phyloP scores from a whole-genome alignment of 2,797 vertebrate species.

The Chelon labrosus region DNA sequence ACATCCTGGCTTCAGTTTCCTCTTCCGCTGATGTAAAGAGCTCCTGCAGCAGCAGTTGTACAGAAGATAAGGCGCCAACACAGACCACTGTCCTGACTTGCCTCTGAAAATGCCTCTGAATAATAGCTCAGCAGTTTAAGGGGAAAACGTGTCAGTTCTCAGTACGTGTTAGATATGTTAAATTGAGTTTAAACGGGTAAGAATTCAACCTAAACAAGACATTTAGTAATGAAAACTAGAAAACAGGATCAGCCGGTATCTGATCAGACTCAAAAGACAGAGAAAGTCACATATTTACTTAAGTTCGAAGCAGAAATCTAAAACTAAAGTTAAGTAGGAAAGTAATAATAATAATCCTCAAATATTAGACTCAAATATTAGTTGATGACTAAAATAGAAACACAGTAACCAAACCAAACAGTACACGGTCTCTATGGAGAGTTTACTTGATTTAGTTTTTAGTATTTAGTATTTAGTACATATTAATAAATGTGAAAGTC shows the following conservation, averaged over 20 bases:
- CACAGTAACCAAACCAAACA: not conserved
- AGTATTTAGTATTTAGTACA: too few species aligned
- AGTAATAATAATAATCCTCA: not conserved
- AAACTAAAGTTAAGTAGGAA: too few species aligned
- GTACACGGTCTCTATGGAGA: too few species aligned
- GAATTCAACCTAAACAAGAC: too few species aligned
- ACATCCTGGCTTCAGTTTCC: constrained; percentile 85
- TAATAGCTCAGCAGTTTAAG: not conserved
- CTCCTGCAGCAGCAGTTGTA: constrained; percentile 30
- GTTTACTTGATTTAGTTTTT: too few species aligned
- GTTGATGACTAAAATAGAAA: not conserved
- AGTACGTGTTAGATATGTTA: not conserved
- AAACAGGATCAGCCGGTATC: too few species aligned
- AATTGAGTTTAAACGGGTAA: too few species aligned
- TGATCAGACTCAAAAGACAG: too few species aligned
- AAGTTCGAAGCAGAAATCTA: too few species aligned
- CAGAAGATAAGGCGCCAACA: constrained; percentile 63
- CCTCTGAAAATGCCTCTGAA: constrained; percentile 5
- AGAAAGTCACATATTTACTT: too few species aligned
- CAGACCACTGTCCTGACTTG: not conserved
- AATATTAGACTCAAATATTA: not conserved
- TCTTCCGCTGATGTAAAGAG: constrained; percentile 55
- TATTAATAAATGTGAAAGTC: too few species aligned
- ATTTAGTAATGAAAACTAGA: too few species aligned
- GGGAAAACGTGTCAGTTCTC: not conserved